These are phyloP conservation scores for Eupithecia subfuscata DNA, from an alignment of 2,888 invertebrate species.

Conservation along the genomic window DNA sequence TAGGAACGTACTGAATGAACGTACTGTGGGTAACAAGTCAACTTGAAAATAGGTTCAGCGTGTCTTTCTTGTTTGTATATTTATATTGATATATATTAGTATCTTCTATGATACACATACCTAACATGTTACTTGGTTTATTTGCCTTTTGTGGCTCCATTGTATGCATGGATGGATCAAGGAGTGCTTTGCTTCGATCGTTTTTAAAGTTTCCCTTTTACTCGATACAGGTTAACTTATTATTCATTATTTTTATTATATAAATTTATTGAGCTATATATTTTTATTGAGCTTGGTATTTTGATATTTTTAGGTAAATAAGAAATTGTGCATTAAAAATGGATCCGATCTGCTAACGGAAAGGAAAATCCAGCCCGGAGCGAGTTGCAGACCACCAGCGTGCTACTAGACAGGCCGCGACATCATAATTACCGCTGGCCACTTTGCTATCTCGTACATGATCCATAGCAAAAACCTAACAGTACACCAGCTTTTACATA, in stretches of 20 bases:
- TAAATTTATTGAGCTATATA: too few species aligned
- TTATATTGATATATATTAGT: too few species aligned
- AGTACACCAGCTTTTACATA: constrained; percentile 20
- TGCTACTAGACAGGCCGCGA: constrained; percentile 52
- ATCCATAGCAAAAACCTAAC: constrained; percentile 29
- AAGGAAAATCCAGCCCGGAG: constrained; percentile 47
- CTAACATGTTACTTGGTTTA: too few species aligned
- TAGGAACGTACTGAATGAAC: constrained; percentile 32
- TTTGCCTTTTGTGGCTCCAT: too few species aligned
- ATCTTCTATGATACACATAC: too few species aligned
- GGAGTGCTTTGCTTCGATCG: too few species aligned
- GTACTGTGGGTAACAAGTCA: constrained; percentile 16
- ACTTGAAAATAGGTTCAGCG: constrained; percentile 15
- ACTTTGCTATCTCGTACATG: constrained; percentile 47
- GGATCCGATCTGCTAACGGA: constrained; percentile 12
- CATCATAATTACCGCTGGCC: constrained; percentile 56
- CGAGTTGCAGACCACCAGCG: constrained; percentile 55
- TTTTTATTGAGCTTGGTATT: background rate
- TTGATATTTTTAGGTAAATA: background rate
- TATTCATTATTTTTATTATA: background rate
- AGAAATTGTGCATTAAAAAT: background rate
- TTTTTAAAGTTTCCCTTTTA: background rate
- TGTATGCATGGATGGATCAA: background rate
- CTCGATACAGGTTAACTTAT: background rate
- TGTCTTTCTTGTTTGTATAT: background rate